phyloP scores from a whole-genome alignment of 2,888 invertebrate species.

The Hesperia comma region DNA sequence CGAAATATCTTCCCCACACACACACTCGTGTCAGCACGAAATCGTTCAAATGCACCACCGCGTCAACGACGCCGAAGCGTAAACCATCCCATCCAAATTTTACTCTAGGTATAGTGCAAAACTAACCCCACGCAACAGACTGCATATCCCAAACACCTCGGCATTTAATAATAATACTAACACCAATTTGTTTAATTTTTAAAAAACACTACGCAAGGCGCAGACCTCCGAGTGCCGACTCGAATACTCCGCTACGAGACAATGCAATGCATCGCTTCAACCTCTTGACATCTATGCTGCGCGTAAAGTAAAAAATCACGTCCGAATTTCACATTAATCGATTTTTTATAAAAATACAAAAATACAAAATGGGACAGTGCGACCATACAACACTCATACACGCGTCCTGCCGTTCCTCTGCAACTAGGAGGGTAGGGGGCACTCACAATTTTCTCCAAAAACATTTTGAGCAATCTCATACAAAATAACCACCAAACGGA shows the following conservation, averaged over 20 bases:
- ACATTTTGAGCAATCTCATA: conserved; percentile 77
- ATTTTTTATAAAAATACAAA: conserved; percentile 83
- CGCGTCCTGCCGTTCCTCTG: conserved; percentile 65
- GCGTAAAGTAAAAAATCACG: conserved; percentile 77
- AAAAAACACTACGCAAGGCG: conserved; percentile 52
- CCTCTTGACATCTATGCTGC: conserved; percentile 58
- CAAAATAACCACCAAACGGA: conserved; percentile 64
- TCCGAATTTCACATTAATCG: conserved; percentile 77
- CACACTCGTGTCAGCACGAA: conserved; percentile 34
- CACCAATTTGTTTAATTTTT: conserved; percentile 62
- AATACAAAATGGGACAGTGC: conserved; percentile 84
- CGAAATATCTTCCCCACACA: conserved; percentile 59
- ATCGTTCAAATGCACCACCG: conserved; percentile 39
- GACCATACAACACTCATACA: conserved; percentile 68
- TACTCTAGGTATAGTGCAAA: conserved; percentile 34
- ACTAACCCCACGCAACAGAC: conserved; percentile 66
- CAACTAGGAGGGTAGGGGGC: conserved; percentile 71
- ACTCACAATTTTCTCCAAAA: conserved; percentile 64
- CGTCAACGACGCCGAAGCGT: conserved; percentile 3
- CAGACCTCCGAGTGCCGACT: conserved; percentile 54
- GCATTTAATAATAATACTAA: conserved; percentile 62
- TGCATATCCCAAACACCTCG: conserved; percentile 80
- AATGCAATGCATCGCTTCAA: conserved; percentile 2
- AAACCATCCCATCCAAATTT: conserved; percentile 25
- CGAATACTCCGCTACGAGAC: conserved; percentile 40